Percentiles rank a stretch among this genome's conserved stretches.
Conservation (phyloP, 2,797 vertebrate genomes). For the Microchirus variegatus region DNA sequence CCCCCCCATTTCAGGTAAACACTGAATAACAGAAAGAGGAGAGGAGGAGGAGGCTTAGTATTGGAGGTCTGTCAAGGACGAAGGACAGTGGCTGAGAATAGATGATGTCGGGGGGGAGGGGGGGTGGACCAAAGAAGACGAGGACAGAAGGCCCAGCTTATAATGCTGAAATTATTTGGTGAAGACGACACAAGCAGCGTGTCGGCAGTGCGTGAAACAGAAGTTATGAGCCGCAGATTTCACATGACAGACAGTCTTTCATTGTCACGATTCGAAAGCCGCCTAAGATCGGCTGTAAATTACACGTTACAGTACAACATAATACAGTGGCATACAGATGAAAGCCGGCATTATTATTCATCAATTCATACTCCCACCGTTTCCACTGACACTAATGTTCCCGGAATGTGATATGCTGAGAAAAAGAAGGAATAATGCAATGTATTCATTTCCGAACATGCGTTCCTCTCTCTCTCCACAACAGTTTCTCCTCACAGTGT, state of each 20-base stretch:
- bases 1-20: conserved; percentile 28
- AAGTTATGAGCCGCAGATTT: conserved; percentile 28
- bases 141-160: conserved; percentile 17
- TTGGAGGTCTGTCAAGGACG: no score
- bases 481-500: conserved; percentile 14
- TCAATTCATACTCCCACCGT: conserved; percentile 41
- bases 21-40: conserved; percentile 20
- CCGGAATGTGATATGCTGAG: conserved; percentile 30
- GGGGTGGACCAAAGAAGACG: conserved; percentile 31
- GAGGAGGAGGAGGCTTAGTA: conserved; percentile 8
- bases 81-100: conserved; percentile 26
- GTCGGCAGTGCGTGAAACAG: conserved; percentile 27
- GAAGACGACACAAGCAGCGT: conserved; percentile 7
- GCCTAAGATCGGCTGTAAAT: conserved; percentile 50
- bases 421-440: conserved; percentile 18
- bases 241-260: conserved; percentile 30
- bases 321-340: conserved; percentile 40
- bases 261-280: conserved; percentile 46
- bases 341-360: conserved; percentile 57
- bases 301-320: conserved; percentile 47
- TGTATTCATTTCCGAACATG: conserved; percentile 14
- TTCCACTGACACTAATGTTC: conserved; percentile 54
- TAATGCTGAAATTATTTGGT: conserved; percentile 30
- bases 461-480: conserved; percentile 7
- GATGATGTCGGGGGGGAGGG: conserved; percentile 1